Percentiles rank a stretch among this genome's conserved stretches.
phyloP scores from a whole-genome alignment of 1,140 invertebrate species.

The Pseudachorutes palmiensis region DNA sequence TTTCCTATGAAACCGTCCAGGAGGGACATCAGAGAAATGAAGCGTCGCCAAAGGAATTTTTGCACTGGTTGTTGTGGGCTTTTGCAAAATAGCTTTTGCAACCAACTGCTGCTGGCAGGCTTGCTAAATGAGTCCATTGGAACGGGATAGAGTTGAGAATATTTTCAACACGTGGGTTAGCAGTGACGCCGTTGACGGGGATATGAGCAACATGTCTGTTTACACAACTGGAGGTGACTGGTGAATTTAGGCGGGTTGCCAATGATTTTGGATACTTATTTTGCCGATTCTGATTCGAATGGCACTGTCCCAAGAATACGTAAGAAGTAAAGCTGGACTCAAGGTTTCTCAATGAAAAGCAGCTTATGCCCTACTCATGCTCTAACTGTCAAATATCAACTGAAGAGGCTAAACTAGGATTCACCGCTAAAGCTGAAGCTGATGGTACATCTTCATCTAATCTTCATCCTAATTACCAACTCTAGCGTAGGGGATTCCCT shows the following conservation, averaged over 20 bases:
- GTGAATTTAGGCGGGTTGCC: neutral
- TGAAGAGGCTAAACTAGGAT: neutral
- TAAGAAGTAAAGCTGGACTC: neutral
- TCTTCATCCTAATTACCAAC: constrained; percentile 6
- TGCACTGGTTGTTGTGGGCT: too few relatives aligned
- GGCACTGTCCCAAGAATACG: neutral
- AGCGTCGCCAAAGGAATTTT: neutral
- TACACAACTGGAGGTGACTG: neutral
- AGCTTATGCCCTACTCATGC: neutral
- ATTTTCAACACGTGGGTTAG: neutral
- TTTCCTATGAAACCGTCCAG: neutral
- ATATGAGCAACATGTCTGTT: neutral
- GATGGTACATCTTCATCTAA: neutral
- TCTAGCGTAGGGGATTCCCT: too few relatives aligned
- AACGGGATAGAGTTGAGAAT: neutral
- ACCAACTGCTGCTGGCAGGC: too few relatives aligned
- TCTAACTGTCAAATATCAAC: neutral
- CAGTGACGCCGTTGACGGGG: neutral
- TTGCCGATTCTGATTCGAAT: neutral
- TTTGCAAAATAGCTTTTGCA: too few relatives aligned
- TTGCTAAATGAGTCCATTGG: too few relatives aligned
- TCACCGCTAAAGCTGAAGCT: neutral
- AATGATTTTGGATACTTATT: neutral
- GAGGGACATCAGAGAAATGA: neutral
- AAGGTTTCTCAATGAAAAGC: neutral